phyloP scores from a whole-genome alignment of 2,797 vertebrate genomes.

The Aselliscus stoliczkanus region DNA sequence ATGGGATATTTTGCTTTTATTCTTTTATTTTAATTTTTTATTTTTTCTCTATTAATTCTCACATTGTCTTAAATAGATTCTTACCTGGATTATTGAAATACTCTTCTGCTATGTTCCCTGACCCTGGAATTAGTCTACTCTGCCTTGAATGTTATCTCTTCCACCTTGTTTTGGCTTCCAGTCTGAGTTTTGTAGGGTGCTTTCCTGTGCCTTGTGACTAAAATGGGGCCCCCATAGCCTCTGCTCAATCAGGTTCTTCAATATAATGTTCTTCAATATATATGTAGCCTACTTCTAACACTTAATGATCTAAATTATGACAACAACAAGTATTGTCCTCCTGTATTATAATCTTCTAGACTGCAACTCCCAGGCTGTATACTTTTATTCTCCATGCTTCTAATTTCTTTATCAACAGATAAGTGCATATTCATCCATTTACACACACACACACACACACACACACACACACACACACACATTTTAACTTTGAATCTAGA shows the following conservation, averaged over 20 bases:
- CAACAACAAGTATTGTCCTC: background rate
- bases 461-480: too few relatives aligned
- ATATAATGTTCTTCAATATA: background rate
- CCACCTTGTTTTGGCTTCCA: background rate
- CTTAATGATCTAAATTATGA: background rate
- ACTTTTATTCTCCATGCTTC: background rate
- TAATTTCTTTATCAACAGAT: background rate
- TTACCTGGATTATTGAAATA: background rate
- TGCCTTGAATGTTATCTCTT: background rate
- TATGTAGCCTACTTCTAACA: background rate
- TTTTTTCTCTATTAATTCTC: background rate
- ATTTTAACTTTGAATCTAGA: background rate
- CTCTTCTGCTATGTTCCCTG: background rate
- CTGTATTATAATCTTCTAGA: background rate
- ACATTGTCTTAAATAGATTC: background rate
- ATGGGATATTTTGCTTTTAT: background rate
- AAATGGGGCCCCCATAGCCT: background rate
- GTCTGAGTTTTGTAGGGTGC: background rate
- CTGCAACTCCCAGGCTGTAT: background rate
- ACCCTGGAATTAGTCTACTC: background rate
- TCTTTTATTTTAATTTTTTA: background rate
- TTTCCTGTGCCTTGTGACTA: background rate
- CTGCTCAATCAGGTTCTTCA: background rate
- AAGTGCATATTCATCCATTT: rapidly evolving
- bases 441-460: background rate